Percentiles rank a stretch among this genome's conserved stretches.
These are phyloP conservation scores for Manis pentadactyla DNA, from an alignment of 2,797 vertebrate species.

Conservation along the genomic window DNA sequence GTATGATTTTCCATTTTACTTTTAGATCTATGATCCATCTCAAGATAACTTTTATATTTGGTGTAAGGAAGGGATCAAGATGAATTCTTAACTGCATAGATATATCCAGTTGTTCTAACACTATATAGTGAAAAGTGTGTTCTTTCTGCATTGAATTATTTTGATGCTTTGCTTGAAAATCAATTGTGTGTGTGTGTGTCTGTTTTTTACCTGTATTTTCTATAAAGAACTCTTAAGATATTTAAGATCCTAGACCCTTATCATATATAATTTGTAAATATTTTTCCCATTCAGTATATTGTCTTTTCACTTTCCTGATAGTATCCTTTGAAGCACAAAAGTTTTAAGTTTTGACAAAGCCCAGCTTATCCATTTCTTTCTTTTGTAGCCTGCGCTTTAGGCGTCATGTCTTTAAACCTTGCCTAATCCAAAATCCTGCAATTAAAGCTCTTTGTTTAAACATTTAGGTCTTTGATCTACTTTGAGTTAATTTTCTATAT, in stretches of 20 bases:
- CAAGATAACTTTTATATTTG: not conserved
- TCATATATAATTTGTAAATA: not conserved
- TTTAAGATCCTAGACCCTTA: not conserved
- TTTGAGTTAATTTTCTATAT: not conserved
- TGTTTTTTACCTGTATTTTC: not conserved
- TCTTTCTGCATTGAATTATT: not conserved
- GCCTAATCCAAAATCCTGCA: not conserved
- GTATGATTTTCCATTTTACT: not conserved
- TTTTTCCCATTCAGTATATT: not conserved
- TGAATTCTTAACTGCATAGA: too few species aligned
- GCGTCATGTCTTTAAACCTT: not conserved
- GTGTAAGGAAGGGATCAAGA: not conserved
- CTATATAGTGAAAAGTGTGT: not conserved
- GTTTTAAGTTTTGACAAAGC: not conserved
- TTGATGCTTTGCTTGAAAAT: too few species aligned
- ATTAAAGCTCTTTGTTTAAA: too few species aligned
- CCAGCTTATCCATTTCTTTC: not conserved
- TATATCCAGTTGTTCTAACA: not conserved
- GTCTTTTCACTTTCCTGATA: not conserved
- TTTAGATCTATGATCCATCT: not conserved
- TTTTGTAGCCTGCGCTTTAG: not conserved
- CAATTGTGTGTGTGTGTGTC: too few species aligned
- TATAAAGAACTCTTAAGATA: not conserved
- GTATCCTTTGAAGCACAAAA: not conserved
- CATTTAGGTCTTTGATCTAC: not conserved